Evolutionary conservation across 1,140 invertebrate species (phyloP).

Genomic region (Pectinophora gossypiella): DNA sequence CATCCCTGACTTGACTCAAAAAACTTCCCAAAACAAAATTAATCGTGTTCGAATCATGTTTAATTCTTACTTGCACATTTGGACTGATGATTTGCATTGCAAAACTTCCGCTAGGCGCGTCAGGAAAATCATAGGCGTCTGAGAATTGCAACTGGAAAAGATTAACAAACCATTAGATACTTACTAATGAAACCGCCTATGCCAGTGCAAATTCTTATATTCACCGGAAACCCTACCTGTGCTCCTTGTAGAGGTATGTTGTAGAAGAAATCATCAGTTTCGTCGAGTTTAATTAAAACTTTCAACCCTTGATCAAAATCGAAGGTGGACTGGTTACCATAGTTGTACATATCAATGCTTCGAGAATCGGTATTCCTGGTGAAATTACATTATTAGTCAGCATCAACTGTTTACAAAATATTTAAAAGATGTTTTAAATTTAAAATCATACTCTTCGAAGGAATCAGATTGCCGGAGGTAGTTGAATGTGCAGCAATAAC

Average conservation of each 20-base stretch:
- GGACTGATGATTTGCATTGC: slow-evolving; percentile 59
- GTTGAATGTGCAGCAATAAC: slow-evolving; percentile 79
- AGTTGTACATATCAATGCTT: slow-evolving; percentile 57
- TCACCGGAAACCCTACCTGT: slow-evolving; percentile 38
- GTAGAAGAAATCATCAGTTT: slow-evolving; percentile 59
- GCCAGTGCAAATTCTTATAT: no score
- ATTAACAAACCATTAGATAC: no score
- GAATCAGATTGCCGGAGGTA: slow-evolving; percentile 61
- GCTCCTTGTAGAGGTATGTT: slow-evolving; percentile 53
- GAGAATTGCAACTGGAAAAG: slow-evolving; percentile 62
- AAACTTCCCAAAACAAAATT: no score
- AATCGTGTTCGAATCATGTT: no score
- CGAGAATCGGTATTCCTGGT: slow-evolving; percentile 23
- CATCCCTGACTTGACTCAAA: no score
- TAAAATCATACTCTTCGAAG: slow-evolving; percentile 40
- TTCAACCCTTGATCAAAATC: slow-evolving; percentile 62
- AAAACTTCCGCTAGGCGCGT: slow-evolving; percentile 66
- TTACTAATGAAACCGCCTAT: no score
- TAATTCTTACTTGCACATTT: slow-evolving; percentile 48
- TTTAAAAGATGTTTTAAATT: not conserved
- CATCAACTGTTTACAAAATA: no score
- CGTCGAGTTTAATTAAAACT: slow-evolving; percentile 45
- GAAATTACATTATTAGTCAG: slow-evolving; percentile 10
- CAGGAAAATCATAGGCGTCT: slow-evolving; percentile 69
- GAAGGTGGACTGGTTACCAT: slow-evolving; percentile 59